Base-by-base conservation (phyloP, 2,113 vertebrate species). In the Leucopsar rothschildi region DNA sequence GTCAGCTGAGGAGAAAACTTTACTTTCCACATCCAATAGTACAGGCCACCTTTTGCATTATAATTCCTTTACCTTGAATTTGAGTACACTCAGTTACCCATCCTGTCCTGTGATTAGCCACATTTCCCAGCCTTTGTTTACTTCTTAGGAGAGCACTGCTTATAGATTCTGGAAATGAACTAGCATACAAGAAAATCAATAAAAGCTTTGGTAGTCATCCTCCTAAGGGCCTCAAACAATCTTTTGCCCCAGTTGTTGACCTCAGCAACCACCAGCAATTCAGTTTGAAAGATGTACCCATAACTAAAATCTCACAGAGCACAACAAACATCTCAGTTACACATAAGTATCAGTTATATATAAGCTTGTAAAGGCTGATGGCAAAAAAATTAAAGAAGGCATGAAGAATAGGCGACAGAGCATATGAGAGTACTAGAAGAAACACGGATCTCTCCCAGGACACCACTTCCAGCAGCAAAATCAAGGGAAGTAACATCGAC, bases 181-280 rank as follows among this genome's bases (percentile, higher is more conserved):
- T 42, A 86, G 12, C 18, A 37, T 31, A 17, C 15, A 77, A 49
- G 28, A 16, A 64, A 71, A 21, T 55, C 9, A 25, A 39, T 40
- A 45, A 25, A 82, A 20, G 2, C 64, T 60, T 53, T 53, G 12
- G 6, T 19, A 39, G 6, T 39, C 31, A 3, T 61, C 44, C 60
- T 78, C 69, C 47, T 22, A 3, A 55, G 29, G 7, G 8, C n/a
- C n/a, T 42, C 28, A 63, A 4, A 77, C 2, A 0, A 50, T 17
- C 9, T 16, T 68, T 72, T 72, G 25, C 47, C 28, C 35, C 37
- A 6, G 6, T 61, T 69, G 10, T 86, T 77, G 44, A 40, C 37
- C 31, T 71, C 22, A 8, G 11, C 3, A 1, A 50, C 31, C 22
- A 40, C 31, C 61, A 47, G 29, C 29, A 82, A 60, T n/a, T 52